Conservation (phyloP, 2,797 vertebrate genomes). For the Melanotaenia boesemani region DNA sequence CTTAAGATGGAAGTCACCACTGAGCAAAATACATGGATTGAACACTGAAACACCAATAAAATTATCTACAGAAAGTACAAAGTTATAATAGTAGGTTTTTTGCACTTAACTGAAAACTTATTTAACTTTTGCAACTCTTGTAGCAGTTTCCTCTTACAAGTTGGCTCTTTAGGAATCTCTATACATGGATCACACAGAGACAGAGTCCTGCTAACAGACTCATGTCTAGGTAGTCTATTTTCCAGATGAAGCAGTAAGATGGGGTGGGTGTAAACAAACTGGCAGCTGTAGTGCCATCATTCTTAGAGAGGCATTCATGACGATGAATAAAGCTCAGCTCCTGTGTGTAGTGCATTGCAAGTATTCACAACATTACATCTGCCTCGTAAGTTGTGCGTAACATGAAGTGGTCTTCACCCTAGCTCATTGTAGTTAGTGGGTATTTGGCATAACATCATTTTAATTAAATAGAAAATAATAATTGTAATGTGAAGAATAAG, state of each 20-base stretch:
- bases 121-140: neutral
- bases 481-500: neutral
- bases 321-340: slow-evolving; percentile 1
- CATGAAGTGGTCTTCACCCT: no score
- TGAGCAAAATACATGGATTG: neutral
- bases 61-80: neutral
- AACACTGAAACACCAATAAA: neutral
- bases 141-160: neutral
- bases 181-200: slow-evolving; percentile 3
- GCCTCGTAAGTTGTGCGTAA: no score
- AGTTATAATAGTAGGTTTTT: neutral
- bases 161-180: neutral
- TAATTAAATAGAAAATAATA: neutral
- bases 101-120: neutral
- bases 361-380: neutral
- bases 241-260: slow-evolving; percentile 3
- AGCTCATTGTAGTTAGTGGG: no score
- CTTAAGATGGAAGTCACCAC: neutral
- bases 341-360: neutral
- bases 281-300: neutral
- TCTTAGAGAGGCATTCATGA: neutral
- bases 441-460: neutral
- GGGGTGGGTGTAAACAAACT: neutral
- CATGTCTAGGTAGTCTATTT: slow-evolving; percentile 2
- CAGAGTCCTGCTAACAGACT: neutral